Conservation (phyloP, 1,140 invertebrate genomes). For the Adoxophyes honmai region DNA sequence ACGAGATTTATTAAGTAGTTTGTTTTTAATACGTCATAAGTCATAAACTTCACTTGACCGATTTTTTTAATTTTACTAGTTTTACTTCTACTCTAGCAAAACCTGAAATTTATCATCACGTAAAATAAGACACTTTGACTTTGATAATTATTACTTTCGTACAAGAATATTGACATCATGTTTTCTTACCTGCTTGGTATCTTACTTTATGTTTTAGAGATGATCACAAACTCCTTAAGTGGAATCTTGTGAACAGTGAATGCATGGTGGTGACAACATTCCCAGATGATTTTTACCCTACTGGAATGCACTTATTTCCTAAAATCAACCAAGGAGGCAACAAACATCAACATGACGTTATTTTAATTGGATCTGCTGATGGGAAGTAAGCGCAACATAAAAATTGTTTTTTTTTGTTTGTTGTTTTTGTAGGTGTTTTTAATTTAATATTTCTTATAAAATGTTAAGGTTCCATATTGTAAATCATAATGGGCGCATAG, state of each 20-base stretch:
- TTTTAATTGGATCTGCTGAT: conserved; percentile 94
- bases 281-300: conserved; percentile 90
- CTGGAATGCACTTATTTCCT: conserved; percentile 90
- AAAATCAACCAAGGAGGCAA: conserved; percentile 74
- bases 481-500: conserved; percentile 92
- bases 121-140: too few relatives aligned
- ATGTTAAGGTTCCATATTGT: conserved; percentile 89
- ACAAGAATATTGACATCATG: too few relatives aligned
- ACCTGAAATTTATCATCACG: too few relatives aligned
- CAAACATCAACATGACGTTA: conserved; percentile 88
- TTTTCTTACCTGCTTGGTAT: too few relatives aligned
- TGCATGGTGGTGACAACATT: conserved; percentile 87
- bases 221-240: conserved; percentile 93
- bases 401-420: too few relatives aligned
- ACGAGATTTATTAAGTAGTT: too few relatives aligned
- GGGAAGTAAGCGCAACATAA: too few relatives aligned
- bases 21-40: too few relatives aligned
- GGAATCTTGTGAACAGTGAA: conserved; percentile 90
- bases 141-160: too few relatives aligned
- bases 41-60: too few relatives aligned
- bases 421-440: conserved; percentile 19
- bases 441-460: not conserved
- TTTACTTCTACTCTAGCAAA: too few relatives aligned
- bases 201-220: conserved; percentile 88
- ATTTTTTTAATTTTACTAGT: too few relatives aligned